Base-by-base conservation (phyloP, 2,113 vertebrate genomes). In the Myodes glareolus region DNA sequence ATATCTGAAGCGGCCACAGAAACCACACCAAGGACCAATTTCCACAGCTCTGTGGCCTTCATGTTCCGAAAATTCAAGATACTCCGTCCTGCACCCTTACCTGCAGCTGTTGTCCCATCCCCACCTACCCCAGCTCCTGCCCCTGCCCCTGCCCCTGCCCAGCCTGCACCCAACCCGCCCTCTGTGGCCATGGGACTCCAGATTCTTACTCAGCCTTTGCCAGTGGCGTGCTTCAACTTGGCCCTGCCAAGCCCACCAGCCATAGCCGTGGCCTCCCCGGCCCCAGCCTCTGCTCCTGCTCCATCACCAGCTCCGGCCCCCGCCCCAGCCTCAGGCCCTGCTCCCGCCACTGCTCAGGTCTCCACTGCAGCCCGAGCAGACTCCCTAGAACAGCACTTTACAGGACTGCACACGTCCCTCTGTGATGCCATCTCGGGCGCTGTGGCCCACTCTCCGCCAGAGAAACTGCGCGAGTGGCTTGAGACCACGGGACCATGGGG, bases 351-450 rank as follows among this genome's bases (percentile, higher is more conserved):
- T 0, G 73, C 61, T 72, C 89, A 0, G 0, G 39, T 91, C 68
- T 52, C 77, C 25, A 29, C 94, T 33, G 3, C 31, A 3, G 3
- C 90, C 65, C 0, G 61, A 1, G 0, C 16, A n/a, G 50, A 77
- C 39, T 55, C 98, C 98, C 0, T 81, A 96, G 1, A 98, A 98
- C 98, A 98, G 70, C 98, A 98, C 91, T 99, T 99, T 73, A 94
- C 98, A 29, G 98, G 98, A 50, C 97, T 99, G 93, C 99, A 99
- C 68, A 93, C 98, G 0, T 99, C 98, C 2, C 98, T 99, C 45
- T 99, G 99, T 33, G 97, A 98, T 0, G 94, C 99, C 0, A 97
- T 99, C 14, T 98, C 99, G 0, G 97, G 90, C 95, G 98, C 97
- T 0, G 99, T 99, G 93, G 98, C 98, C 1, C 95, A 96, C 36